phyloP scores from a whole-genome alignment of 2,888 invertebrate genomes.

The Stratiomys singularior region DNA sequence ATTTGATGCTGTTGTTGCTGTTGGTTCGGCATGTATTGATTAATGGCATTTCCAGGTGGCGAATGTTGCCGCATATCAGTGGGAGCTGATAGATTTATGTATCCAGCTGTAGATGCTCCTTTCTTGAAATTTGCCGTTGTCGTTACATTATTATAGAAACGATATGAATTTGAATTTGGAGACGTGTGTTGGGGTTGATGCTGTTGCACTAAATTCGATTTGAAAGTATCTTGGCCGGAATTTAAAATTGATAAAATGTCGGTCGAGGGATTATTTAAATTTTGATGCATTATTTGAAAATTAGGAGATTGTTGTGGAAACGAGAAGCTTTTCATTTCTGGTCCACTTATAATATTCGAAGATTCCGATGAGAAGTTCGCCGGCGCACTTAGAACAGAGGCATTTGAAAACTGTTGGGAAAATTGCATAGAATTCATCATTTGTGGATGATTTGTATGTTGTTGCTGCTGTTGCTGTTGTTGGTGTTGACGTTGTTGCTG shows the following conservation, averaged over 20 bases:
- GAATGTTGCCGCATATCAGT: slow-evolving; percentile 22
- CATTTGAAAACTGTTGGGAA: slow-evolving; percentile 49
- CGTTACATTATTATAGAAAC: slow-evolving; percentile 58
- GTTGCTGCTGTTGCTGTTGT: slow-evolving; percentile 60
- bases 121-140: slow-evolving; percentile 59
- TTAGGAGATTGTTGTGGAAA: slow-evolving; percentile 35
- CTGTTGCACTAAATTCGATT: slow-evolving; percentile 45
- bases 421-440: slow-evolving; percentile 45
- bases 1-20: slow-evolving; percentile 52
- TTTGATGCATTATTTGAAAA: slow-evolving; percentile 27
- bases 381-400: slow-evolving; percentile 37
- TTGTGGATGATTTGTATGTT: slow-evolving; percentile 55
- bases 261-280: slow-evolving; percentile 47
- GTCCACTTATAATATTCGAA: slow-evolving; percentile 54
- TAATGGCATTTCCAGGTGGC: not conserved
- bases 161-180: slow-evolving; percentile 56
- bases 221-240: slow-evolving; percentile 43
- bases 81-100: slow-evolving; percentile 57
- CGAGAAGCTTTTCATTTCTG: slow-evolving; percentile 54
- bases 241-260: slow-evolving; percentile 59
- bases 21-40: slow-evolving; percentile 44
- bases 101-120: slow-evolving; percentile 62
- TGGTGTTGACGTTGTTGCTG: slow-evolving; percentile 58
- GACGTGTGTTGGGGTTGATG: slow-evolving; percentile 39
- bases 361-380: slow-evolving; percentile 48